These are phyloP conservation scores for Acanthosepion pharaonis DNA, from an alignment of 2,888 invertebrate species.

Conservation along the genomic window DNA sequence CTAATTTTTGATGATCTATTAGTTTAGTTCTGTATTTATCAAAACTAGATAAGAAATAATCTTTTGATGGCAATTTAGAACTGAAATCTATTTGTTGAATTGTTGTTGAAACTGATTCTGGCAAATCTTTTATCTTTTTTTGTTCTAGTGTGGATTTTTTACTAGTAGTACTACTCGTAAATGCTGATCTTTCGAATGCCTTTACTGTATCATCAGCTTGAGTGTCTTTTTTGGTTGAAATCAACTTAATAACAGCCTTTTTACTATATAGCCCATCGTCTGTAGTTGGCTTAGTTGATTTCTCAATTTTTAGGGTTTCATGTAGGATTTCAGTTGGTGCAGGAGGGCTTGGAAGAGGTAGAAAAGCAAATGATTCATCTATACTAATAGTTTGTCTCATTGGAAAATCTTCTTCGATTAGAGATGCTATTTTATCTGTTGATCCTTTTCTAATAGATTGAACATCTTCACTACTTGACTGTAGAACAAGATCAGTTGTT, in stretches of 20 bases:
- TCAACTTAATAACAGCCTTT: background rate
- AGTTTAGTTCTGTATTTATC: slow-evolving; percentile 24
- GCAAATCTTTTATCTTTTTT: background rate
- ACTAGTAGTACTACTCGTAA: background rate
- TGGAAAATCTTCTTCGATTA: background rate
- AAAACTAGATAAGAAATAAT: slow-evolving; percentile 11
- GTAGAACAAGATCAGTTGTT: background rate
- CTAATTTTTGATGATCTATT: background rate
- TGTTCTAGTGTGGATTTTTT: background rate
- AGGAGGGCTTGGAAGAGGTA: slow-evolving; percentile 41
- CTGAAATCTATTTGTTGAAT: background rate
- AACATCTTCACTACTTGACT: background rate
- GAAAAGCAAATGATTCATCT: background rate
- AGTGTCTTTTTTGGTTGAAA: background rate
- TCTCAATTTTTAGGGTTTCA: background rate
- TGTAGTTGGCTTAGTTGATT: background rate
- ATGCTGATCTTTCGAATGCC: background rate
- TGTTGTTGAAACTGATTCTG: background rate
- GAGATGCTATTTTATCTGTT: background rate
- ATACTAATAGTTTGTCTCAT: background rate
- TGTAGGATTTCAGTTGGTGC: background rate
- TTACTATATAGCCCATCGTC: background rate
- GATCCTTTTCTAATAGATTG: background rate
- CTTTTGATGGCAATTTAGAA: background rate
- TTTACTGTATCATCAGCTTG: background rate